A percentile compares a stretch with the other conserved stretches of the same genome.
Evolutionary conservation across 2,797 vertebrate genomes (phyloP).

Genomic region (Myripristis murdjan): DNA sequence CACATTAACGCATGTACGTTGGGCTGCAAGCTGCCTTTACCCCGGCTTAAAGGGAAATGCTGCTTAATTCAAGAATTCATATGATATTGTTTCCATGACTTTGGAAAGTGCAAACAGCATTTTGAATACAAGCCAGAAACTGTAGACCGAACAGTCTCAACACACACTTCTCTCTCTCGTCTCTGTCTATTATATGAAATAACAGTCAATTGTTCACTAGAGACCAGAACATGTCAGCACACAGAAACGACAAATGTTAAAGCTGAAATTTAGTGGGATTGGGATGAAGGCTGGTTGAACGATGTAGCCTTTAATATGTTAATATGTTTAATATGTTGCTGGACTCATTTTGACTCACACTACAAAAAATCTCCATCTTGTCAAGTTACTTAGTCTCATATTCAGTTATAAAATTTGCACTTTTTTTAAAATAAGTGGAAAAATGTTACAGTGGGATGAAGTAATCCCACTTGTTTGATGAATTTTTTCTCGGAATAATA

Average conservation of each 20-base stretch:
- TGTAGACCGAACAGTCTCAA: conserved; percentile 1
- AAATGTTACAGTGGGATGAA: no score
- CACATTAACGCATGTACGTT: conserved; percentile 17
- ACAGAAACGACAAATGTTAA: conserved; percentile 9
- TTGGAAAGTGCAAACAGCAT: neutral
- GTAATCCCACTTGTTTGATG: no score
- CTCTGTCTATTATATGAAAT: no score
- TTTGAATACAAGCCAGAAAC: conserved; percentile 5
- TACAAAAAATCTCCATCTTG: no score
- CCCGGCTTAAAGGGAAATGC: neutral
- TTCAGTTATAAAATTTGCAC: no score
- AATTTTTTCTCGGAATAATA: no score
- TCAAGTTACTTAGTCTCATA: no score
- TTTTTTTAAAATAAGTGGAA: no score
- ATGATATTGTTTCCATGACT: conserved; percentile 6
- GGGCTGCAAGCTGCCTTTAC: conserved; percentile 16
- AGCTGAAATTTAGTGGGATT: conserved; percentile 25
- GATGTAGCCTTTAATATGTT: conserved; percentile 53
- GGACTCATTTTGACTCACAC: no score
- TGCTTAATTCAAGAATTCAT: conserved; percentile 35
- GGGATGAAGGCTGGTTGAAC: conserved; percentile 40
- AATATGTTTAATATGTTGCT: no score
- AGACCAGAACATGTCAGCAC: conserved; percentile 20
- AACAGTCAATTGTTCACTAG: conserved; percentile 5
- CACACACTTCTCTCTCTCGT: neutral